Percentiles rank a stretch among this genome's conserved stretches.
These are phyloP conservation scores for Cladorhizidae sp. DNA, from an alignment of 37 sponge, comb jelly and placozoan genomes.

Conservation along the genomic window DNA sequence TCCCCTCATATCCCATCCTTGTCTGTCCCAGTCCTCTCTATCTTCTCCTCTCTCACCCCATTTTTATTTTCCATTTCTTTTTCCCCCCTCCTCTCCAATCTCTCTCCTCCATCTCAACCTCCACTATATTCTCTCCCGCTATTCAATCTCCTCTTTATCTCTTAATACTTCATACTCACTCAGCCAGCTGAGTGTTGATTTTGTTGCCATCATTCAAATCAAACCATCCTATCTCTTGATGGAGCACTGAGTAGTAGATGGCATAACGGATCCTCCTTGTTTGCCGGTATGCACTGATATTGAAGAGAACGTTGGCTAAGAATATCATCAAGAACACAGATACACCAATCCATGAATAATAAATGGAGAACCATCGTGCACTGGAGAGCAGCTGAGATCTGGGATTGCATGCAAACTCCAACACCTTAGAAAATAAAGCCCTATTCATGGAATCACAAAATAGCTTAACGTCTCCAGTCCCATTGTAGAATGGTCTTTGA, in stretches of 20 bases:
- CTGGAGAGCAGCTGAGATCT: background rate
- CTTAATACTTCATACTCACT: slow-evolving; percentile 62
- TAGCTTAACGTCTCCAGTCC: background rate
- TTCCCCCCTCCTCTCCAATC: too few species aligned
- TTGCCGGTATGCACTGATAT: slow-evolving; percentile 71
- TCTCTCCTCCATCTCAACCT: background rate
- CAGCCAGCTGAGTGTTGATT: slow-evolving; percentile 83
- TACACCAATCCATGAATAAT: slow-evolving; percentile 38
- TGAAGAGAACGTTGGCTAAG: slow-evolving; percentile 40
- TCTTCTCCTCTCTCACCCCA: too few species aligned
- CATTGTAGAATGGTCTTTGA: background rate
- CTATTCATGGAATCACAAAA: slow-evolving; percentile 5
- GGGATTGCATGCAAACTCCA: slow-evolving; percentile 1
- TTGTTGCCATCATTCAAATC: slow-evolving; percentile 71
- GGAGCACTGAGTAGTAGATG: slow-evolving; percentile 82
- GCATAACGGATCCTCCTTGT: slow-evolving; percentile 60
- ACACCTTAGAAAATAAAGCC: background rate
- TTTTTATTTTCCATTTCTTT: too few species aligned
- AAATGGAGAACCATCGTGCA: slow-evolving; percentile 14
- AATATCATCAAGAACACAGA: slow-evolving; percentile 36
- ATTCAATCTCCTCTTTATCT: background rate
- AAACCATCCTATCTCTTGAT: slow-evolving; percentile 96
- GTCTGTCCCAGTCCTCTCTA: too few species aligned
- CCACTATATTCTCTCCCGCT: background rate
- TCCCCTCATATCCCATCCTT: too few species aligned